Percentiles rank a stretch among this genome's conserved stretches.
These are phyloP conservation scores for Melospiza melodia DNA, from an alignment of 2,113 vertebrate genomes.

Conservation along the genomic window DNA sequence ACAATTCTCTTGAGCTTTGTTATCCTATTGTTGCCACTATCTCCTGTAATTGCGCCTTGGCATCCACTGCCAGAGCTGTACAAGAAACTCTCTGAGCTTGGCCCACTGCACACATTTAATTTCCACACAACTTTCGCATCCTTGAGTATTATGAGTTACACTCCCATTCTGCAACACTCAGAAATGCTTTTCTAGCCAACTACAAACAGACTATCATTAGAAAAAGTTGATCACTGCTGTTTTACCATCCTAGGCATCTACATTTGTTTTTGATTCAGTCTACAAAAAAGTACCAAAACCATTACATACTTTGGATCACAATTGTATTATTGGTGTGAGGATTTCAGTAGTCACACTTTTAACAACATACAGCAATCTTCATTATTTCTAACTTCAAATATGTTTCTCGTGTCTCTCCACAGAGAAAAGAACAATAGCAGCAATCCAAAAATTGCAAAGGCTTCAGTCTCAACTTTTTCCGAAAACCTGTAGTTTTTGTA, in stretches of 20 bases:
- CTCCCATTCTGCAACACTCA: neutral
- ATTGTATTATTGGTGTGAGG: neutral
- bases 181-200: neutral
- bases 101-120: neutral
- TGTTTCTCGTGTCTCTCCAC: neutral
- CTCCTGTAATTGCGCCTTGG: neutral
- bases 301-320: neutral
- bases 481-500: neutral
- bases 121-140: neutral
- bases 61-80: neutral
- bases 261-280: neutral
- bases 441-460: neutral
- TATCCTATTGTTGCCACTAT: neutral
- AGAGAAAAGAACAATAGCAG: neutral
- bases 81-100: neutral
- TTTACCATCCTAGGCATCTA: neutral
- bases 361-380: neutral
- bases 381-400: neutral
- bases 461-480: neutral
- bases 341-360: neutral
- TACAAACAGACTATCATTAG: neutral
- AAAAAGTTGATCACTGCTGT: neutral
- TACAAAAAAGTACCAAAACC: neutral
- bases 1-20: neutral
- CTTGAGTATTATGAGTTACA: neutral